phyloP scores from a whole-genome alignment of 2,797 vertebrate genomes.

The Acridotheres tristis region DNA sequence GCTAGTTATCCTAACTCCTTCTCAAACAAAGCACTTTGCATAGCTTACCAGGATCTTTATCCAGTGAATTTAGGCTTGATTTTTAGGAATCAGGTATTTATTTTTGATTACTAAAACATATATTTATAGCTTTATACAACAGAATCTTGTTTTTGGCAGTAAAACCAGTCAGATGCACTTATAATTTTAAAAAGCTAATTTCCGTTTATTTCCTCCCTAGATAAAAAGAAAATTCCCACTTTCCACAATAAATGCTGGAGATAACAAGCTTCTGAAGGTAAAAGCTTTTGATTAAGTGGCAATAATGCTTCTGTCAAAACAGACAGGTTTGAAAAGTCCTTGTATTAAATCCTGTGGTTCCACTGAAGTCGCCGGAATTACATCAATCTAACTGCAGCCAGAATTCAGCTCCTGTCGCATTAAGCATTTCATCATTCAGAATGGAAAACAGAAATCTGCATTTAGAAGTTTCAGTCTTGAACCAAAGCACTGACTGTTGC shows the following conservation, averaged over 20 bases:
- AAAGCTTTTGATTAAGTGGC: background rate
- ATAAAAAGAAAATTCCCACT: background rate
- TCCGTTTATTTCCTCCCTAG: background rate
- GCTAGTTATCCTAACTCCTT: background rate
- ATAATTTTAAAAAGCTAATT: background rate
- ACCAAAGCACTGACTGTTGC: background rate
- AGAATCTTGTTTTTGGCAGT: background rate
- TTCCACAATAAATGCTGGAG: background rate
- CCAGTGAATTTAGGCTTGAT: background rate
- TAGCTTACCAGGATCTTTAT: background rate
- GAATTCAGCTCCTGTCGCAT: background rate
- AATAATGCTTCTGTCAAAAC: background rate
- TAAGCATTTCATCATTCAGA: background rate
- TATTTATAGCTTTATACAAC: background rate
- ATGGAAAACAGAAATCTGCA: constrained; percentile 35
- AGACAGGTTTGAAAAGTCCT: background rate
- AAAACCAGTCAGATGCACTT: background rate
- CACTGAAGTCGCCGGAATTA: background rate
- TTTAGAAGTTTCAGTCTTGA: constrained; percentile 14
- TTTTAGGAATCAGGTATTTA: background rate
- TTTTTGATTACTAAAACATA: background rate
- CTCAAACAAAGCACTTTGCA: constrained; percentile 29
- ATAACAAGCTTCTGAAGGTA: background rate
- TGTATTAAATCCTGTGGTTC: background rate
- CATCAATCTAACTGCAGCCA: background rate